phyloP scores from a whole-genome alignment of 1,140 invertebrate species.

The Dendroctonus valens region DNA sequence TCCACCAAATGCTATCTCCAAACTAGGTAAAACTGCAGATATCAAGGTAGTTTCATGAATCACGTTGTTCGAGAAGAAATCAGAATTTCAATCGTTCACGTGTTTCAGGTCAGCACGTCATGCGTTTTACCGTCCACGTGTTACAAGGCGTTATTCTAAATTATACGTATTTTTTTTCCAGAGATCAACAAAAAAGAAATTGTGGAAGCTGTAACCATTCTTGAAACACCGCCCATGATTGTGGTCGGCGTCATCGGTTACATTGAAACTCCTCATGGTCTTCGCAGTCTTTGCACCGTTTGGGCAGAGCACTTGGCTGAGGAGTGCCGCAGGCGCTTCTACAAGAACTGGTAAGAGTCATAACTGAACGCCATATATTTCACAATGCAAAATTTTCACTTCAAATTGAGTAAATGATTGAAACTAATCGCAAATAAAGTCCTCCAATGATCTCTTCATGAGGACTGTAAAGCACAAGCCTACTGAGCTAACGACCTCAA shows the following conservation, averaged over 20 bases:
- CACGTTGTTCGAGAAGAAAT: background rate
- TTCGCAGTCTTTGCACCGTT: slow-evolving; percentile 90
- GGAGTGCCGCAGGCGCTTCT: slow-evolving; percentile 96
- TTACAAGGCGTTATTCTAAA: background rate
- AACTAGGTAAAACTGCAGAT: background rate
- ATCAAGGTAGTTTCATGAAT: background rate
- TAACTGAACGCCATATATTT: no score
- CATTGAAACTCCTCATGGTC: slow-evolving; percentile 96
- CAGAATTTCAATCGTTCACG: background rate
- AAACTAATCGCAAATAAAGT: slow-evolving; percentile 46
- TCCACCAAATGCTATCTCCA: background rate
- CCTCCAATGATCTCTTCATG: slow-evolving; percentile 64
- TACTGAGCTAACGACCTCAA: slow-evolving; percentile 31
- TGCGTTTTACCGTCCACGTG: no score
- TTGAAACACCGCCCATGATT: slow-evolving; percentile 98
- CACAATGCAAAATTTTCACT: no score
- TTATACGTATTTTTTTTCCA: slow-evolving; percentile 48
- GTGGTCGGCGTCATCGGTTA: slow-evolving; percentile 97
- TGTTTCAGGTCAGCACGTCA: no score
- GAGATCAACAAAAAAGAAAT: slow-evolving; percentile 99
- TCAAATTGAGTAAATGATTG: no score
- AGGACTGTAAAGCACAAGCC: slow-evolving; percentile 54
- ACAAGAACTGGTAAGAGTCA: slow-evolving; percentile 95
- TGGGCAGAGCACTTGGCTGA: slow-evolving; percentile 99
- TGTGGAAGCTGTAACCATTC: slow-evolving; percentile 96